These are phyloP conservation scores for Helicolenus hilgendorfi DNA, from an alignment of 2,797 vertebrate genomes.

Conservation along the genomic window DNA sequence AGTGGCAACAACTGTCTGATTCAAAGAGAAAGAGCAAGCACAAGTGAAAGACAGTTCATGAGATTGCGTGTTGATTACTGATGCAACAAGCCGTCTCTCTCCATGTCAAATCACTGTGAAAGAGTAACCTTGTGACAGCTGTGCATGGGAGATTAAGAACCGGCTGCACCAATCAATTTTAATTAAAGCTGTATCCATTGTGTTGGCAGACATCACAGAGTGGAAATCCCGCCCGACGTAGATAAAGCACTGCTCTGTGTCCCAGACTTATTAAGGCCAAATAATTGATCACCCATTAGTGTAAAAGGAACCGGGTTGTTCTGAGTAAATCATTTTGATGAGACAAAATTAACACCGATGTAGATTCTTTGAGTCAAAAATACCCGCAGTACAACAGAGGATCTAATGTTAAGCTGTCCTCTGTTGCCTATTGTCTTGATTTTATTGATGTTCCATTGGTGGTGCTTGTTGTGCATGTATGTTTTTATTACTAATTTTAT, in stretches of 20 bases:
- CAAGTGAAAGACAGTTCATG: neutral
- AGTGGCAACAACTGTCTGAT: neutral
- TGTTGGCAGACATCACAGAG: conserved; percentile 71
- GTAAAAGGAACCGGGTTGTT: conserved; percentile 34
- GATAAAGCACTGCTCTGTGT: conserved; percentile 60
- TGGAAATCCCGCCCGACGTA: conserved; percentile 25
- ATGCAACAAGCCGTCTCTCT: conserved; percentile 22
- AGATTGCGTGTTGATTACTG: conserved; percentile 15
- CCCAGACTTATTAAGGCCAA: conserved; percentile 53
- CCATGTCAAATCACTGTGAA: conserved; percentile 40
- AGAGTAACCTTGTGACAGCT: conserved; percentile 69
- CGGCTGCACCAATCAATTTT: conserved; percentile 72
- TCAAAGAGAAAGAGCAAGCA: neutral
- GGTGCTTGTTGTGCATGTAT: no score
- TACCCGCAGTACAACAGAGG: neutral
- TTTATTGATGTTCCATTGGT: no score
- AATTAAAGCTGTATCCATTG: conserved; percentile 79
- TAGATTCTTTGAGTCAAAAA: conserved; percentile 28
- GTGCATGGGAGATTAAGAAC: conserved; percentile 63
- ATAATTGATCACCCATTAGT: conserved; percentile 63
- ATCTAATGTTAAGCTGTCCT: neutral
- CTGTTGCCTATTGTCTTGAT: no score
- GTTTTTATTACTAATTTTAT: no score
- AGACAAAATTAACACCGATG: neutral
- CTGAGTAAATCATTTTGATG: conserved; percentile 41